A percentile compares a stretch with the other conserved stretches of the same genome.
Evolutionary conservation across 2,888 invertebrate genomes (phyloP).

Genomic region (Neocrepidodera transversa): DNA sequence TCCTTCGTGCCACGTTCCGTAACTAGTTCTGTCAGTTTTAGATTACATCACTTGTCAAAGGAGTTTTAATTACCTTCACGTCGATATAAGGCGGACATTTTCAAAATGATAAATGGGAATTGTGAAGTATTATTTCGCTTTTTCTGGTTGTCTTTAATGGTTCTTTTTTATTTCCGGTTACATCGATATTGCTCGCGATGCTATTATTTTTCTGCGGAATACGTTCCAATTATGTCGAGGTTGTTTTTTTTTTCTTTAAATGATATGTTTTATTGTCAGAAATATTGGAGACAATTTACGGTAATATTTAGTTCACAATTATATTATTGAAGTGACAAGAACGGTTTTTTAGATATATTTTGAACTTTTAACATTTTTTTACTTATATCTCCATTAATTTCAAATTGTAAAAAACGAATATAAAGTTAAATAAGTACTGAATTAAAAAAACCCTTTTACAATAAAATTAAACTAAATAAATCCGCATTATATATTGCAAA

Average conservation of each 20-base stretch:
- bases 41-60: slow-evolving; percentile 33
- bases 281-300: too few relatives aligned
- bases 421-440: too few relatives aligned
- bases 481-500: too few relatives aligned
- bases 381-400: too few relatives aligned
- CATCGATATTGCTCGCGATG: slow-evolving; percentile 16
- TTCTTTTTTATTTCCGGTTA: slow-evolving; percentile 31
- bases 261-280: not conserved
- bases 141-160: slow-evolving; percentile 36
- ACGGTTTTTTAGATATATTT: too few relatives aligned
- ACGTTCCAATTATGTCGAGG: not conserved
- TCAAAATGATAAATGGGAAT: slow-evolving; percentile 44
- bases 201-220: slow-evolving; percentile 16
- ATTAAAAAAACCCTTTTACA: too few relatives aligned
- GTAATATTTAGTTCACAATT: too few relatives aligned
- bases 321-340: too few relatives aligned
- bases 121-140: slow-evolving; percentile 37
- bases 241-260: not conserved
- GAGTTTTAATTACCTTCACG: slow-evolving; percentile 42
- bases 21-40: slow-evolving; percentile 27
- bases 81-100: slow-evolving; percentile 41
- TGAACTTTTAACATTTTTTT: too few relatives aligned
- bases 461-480: too few relatives aligned
- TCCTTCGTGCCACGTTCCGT: slow-evolving; percentile 13
- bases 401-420: too few relatives aligned